Evolutionary conservation across 2,888 invertebrate species (phyloP), one percentile per base, ranked within the genome.

Genomic region (Ormyrus rosae): DNA sequence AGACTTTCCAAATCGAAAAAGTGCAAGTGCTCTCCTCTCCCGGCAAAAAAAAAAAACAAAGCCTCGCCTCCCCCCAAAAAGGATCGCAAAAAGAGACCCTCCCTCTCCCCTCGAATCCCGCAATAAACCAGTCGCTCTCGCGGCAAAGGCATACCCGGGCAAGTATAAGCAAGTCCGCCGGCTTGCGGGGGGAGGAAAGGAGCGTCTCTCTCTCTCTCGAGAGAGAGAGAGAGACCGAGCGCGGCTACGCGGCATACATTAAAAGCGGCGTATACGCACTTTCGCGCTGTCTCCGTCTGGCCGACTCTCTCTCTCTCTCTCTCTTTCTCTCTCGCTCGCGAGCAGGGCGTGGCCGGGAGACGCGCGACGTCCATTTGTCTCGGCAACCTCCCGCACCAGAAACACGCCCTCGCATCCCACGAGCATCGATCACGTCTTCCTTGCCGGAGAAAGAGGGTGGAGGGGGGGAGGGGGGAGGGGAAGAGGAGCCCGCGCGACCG

Each of bases 291-390:
- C 56, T 69, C 81, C 74, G 50, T 72, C 50, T 56, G 6, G 50
- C 45, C 50, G 10, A 73, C 13, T 53, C 58, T 65, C 48, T 70
- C 68, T 74, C 11, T 53, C 56, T 77, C 73, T 65, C 68, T 83
- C 83, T 75, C 81, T n/a, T n/a, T 82, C 77, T 82, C 78, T 80
- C 84, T 51, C 50, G 85, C 85, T 86, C 61, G 51, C 60, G 68
- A 45, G 56, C 78, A 85, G 85, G 88, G 90, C 90, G 90, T 90
- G 90, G 90, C 88, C 87, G 87, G 86, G 90, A 90, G 90, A 90
- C 90, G 90, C 90, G 90, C 90, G 90, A 91, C 90, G 90, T 90
- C 90, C 90, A 90, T 91, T 91, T 91, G 90, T 91, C 90, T 91
- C 90, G 90, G 85, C 88, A 89, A 87, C 90, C 90, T 90, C 90